These are phyloP conservation scores for Sarcophaga subvicina DNA, from an alignment of 2,888 invertebrate species.

Conservation along the genomic window DNA sequence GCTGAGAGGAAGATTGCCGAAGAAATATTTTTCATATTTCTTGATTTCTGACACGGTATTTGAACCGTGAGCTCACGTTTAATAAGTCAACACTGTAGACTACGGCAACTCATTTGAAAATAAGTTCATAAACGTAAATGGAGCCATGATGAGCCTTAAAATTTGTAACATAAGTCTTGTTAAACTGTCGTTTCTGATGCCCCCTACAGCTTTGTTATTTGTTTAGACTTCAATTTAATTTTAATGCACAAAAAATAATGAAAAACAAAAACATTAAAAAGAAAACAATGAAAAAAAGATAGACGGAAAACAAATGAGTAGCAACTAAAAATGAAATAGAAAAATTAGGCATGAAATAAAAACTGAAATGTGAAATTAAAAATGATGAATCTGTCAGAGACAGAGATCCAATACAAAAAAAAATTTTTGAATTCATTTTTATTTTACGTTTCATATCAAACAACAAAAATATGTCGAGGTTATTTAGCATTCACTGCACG, in stretches of 20 bases:
- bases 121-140: no score
- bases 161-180: no score
- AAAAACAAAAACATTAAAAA: not conserved
- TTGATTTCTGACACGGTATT: no score
- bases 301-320: not conserved
- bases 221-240: not conserved
- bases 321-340: not conserved
- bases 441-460: not conserved
- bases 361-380: conserved; percentile 17
- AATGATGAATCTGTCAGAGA: conserved; percentile 23
- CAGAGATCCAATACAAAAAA: not conserved
- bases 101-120: no score
- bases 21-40: no score
- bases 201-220: no score
- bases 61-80: no score
- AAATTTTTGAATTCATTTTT: not conserved
- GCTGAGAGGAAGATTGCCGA: no score
- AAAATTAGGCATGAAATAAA: not conserved
- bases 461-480: conserved; percentile 15
- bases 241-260: not conserved
- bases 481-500: not conserved
- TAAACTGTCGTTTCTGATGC: no score
- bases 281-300: not conserved
- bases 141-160: no score
- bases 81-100: no score